Percentiles rank a stretch among this genome's conserved stretches.
These are phyloP conservation scores for Gambelia wislizenii DNA, from an alignment of 2,797 vertebrate genomes.

Conservation along the genomic window DNA sequence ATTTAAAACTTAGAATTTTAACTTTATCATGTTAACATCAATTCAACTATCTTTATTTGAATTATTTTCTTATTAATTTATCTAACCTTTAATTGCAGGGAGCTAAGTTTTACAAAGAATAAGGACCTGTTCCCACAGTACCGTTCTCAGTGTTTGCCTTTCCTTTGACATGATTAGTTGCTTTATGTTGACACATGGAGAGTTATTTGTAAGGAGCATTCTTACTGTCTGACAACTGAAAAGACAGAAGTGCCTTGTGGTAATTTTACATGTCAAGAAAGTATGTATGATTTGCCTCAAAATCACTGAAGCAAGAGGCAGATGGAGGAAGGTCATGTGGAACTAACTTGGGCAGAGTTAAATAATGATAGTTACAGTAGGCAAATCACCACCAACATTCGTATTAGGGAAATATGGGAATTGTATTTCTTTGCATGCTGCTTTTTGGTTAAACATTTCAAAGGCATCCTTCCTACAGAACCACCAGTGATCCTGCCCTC, in stretches of 20 bases:
- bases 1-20: not conserved
- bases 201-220: not conserved
- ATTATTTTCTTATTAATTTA: not conserved
- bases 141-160: not conserved
- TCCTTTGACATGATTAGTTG: not conserved
- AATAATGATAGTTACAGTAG: not conserved
- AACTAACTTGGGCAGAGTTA: not conserved
- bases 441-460: not conserved
- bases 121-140: not conserved
- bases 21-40: not conserved
- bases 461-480: not conserved
- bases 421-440: not conserved
- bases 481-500: not conserved
- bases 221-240: not conserved
- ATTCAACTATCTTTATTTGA: too few species aligned
- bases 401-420: not conserved
- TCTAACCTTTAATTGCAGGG: not conserved
- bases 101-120: not conserved
- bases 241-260: not conserved
- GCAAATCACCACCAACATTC: not conserved
- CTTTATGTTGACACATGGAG: not conserved
- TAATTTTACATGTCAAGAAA: not conserved
- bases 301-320: not conserved
- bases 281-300: not conserved
- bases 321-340: not conserved